Percentiles rank a stretch among this genome's conserved stretches.
These are phyloP conservation scores for Noctua comes DNA, from an alignment of 2,888 invertebrate species.

Conservation along the genomic window DNA sequence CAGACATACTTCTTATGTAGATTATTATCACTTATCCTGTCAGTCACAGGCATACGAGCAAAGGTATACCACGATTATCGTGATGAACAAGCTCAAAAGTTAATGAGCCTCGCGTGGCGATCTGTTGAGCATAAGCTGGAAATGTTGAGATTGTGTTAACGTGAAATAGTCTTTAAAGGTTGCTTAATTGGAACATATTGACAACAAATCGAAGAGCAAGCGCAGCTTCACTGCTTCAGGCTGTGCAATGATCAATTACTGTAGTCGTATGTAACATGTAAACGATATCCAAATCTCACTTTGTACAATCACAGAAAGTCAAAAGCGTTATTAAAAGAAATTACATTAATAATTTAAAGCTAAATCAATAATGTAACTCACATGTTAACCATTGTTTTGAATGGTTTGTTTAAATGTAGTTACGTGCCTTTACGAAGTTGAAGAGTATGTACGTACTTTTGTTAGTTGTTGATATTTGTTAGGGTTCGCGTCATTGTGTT, in stretches of 20 bases:
- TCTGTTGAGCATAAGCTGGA: background rate
- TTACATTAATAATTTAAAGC: constrained; percentile 37
- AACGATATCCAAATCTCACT: constrained; percentile 31
- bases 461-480: constrained; percentile 71
- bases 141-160: background rate
- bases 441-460: constrained; percentile 62
- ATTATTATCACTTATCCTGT: background rate
- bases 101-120: background rate
- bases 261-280: constrained; percentile 45
- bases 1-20: background rate
- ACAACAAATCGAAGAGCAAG: background rate
- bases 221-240: constrained; percentile 7
- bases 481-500: constrained; percentile 47
- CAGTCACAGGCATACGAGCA: background rate
- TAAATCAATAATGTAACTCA: constrained; percentile 52
- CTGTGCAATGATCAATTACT: constrained; percentile 14
- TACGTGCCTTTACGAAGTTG: constrained; percentile 78
- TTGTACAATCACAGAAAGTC: constrained; percentile 14
- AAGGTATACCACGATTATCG: background rate
- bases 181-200: background rate
- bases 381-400: constrained; percentile 72
- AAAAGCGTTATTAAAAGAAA: constrained; percentile 26
- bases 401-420: constrained; percentile 74
- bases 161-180: background rate
- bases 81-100: background rate